phyloP scores from a whole-genome alignment of 2,888 invertebrate genomes.

The Metalampra italica region DNA sequence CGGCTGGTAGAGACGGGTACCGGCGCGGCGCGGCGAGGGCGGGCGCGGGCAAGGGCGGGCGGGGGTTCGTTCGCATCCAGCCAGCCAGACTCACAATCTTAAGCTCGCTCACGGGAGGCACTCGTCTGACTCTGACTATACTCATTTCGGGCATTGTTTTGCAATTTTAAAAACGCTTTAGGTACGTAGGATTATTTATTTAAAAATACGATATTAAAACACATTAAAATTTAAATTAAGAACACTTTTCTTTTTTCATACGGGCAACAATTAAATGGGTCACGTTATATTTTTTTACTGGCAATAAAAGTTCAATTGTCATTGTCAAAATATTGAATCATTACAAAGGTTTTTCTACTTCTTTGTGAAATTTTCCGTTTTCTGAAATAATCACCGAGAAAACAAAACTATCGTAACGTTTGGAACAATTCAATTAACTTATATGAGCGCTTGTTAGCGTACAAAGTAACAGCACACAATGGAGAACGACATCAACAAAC shows the following conservation, averaged over 20 bases:
- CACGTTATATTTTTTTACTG: constrained; percentile 15
- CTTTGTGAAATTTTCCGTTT: background rate
- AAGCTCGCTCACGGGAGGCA: constrained; percentile 34
- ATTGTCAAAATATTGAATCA: background rate
- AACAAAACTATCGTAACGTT: background rate
- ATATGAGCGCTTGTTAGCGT: constrained; percentile 10
- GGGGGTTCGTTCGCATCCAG: constrained; percentile 4
- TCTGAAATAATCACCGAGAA: background rate
- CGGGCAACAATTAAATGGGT: background rate
- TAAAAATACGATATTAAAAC: no score
- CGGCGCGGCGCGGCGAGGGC: constrained; percentile 4
- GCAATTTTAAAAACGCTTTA: background rate
- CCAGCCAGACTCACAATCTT: constrained; percentile 29
- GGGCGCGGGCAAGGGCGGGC: constrained; percentile 5
- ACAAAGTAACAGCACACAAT: constrained; percentile 39
- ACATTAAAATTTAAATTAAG: no score
- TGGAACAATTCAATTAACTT: background rate
- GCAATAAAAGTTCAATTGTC: background rate
- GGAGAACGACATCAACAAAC: constrained; percentile 81
- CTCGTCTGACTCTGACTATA: constrained; percentile 33
- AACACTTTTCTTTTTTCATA: background rate
- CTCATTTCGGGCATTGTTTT: background rate
- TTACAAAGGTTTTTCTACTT: background rate
- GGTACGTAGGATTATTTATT: no score
- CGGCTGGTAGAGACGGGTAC: constrained; percentile 10